Evolutionary conservation across 2,113 vertebrate species (phyloP), one percentile per base, ranked within the genome.

Genomic region (Amphiprion ocellaris): DNA sequence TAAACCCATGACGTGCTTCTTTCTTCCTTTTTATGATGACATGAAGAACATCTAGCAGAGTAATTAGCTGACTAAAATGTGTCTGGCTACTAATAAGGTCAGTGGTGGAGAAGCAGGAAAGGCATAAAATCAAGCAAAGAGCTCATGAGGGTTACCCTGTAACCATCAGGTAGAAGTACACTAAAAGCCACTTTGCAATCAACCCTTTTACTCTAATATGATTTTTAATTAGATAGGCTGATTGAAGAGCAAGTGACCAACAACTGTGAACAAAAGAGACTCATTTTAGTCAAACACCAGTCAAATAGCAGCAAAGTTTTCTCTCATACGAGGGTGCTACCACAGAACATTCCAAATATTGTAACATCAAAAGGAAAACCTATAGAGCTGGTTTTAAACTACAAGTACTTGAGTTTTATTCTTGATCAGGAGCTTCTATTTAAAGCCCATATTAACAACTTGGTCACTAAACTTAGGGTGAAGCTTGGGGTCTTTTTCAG

Each of bases 161-260:
- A 79, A 73, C 76, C 33, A 71, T 37, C 21, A 5, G 33, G 23
- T 60, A 10, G 19, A 75, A 59, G 19, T 28, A 58, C 17, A 63
- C 7, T 23, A 23, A 67, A 66, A 58, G 23, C 11, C 59, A 66
- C 74, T 81, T 47, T 10, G 0, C 52, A 79, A 69, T 79, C 59
- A 73, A 53, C 10, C 15, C 10, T 58, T 21, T 21, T 10, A 47
- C 11, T 17, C 1, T 9, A 50, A 49, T 23, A 10, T 21, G 21
- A 4, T 39, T 67, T 54, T 44, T 5, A 44, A 16, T 12, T 56
- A 33, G 26, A 59, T 62, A 37, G 9, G 30, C 76, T 82, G 55
- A 81, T 70, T 75, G 59, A 54, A 11, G 11, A 81, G 46, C 28
- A 54, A 26, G 26, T 23, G 66, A 66, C 68, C 23, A 63, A n/a